Evolutionary conservation across 2,888 invertebrate genomes (phyloP), one percentile per base, ranked within the genome.

Genomic region (Amphipoea oculea): DNA sequence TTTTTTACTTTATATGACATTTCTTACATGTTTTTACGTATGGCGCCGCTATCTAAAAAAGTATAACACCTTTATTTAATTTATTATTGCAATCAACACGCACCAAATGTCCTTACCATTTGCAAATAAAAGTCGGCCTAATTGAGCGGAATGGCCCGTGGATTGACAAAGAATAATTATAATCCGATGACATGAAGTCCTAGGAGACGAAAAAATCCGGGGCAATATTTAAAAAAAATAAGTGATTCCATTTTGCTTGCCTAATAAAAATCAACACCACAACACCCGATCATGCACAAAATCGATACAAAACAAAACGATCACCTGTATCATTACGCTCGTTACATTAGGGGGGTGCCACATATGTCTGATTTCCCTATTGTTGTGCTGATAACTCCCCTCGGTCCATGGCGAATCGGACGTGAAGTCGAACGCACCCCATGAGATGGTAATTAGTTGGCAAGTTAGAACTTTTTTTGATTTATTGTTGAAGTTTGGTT

Each of bases 311-410:
- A 80, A 67, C 75, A 69, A 67, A 76, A 79, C 62, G 65, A 77
- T 85, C 88, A 90, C 90, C 88, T 90, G 88, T 89, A 88, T 84
- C 77, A 86, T 85, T 85, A 89, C 82, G 83, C 68, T 77, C 42
- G 67, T 84, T 82, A 79, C 84, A 79, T 75, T 66, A 69, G 86
- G 82, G 88, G 89, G 89, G 90, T 80, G 81, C 81, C 84, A 86
- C 86, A 85, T 84, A 89, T 88, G 90, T 90, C 88, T 88, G 89
- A 89, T 91, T 89, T 89, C 76, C 81, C 87, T 86, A 84, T 89
- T 89, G 88, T 90, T 82, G 72, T 29, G 62, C 66, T 63, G 82
- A 85, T 79, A 81, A 72, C 81, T 76, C 83, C 85, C 90, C 90
- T 83, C 86, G 73, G 83, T 82, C 89, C 85, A 87, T 87, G 74